Evolutionary conservation across 2,113 vertebrate genomes (phyloP), one percentile per base, ranked within the genome.

Genomic region (Cariama cristata): DNA sequence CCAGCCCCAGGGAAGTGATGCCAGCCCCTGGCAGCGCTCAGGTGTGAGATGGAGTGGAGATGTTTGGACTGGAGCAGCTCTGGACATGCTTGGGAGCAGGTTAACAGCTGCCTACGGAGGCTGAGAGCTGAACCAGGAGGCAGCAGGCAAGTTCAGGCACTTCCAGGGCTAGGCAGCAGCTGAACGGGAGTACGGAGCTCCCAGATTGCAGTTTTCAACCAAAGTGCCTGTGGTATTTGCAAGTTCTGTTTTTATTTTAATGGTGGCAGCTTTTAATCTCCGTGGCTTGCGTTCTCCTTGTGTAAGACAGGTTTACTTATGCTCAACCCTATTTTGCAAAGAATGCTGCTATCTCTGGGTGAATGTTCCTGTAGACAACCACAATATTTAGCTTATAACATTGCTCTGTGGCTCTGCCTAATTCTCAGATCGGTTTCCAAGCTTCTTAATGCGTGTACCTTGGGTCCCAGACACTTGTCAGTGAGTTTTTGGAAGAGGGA

Each of bases 1-100:
- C 26, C 47, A 59, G 63, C 24, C 44, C 66, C 0, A 0, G 7
- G 7, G 24, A 47, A 64, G 49, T 0, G 4, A 23, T 69, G 38
- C 63, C 77, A 67, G 62, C 6, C 33, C 14, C 38, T 30, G 12
- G 58, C 33, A 23, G 60, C 14, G 5, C 56, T 67, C 24, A 12
- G 44, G 6, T 47, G 44, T 0, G 12, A 74, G 66, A 40, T 68
- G 40, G 6, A 82, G 52, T 38, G 13, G 56, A 55, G 44, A 4
- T 33, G 49, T 60, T 79, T 49, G 82, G 40, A 2, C 47, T 64
- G 72, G 27, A 94, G 47, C 83, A 86, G 79, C 63, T 80, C 86
- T 69, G 75, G 86, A 44, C 58, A 79, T 0, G 35, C 60, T 44
- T 63, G 60, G 40, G 58, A 87, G 58, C 1, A 2, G 60, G 75